Conservation (phyloP, 2,113 vertebrate genomes). For the Mastomys coucha region DNA sequence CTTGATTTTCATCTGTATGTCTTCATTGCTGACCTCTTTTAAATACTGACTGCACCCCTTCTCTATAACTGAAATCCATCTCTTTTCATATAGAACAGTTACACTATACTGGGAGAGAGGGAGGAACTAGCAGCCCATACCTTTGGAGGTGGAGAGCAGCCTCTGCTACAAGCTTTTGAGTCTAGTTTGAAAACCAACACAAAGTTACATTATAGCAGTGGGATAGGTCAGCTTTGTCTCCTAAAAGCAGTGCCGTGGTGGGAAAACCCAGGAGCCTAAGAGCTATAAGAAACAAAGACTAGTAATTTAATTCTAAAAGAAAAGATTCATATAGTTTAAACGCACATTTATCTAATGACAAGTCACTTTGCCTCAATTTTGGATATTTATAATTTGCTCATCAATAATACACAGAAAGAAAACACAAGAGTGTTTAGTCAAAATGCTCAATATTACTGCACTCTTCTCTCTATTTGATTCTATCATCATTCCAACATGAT, state of each 20-base stretch:
- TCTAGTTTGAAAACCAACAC: not conserved
- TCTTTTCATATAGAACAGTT: not conserved
- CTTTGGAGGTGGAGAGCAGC: not conserved
- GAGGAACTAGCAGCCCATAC: not conserved
- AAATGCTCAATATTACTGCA: not conserved
- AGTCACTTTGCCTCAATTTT: not conserved
- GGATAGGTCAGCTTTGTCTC: not conserved
- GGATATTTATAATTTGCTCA: not conserved
- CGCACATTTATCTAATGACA: not conserved
- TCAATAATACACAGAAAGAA: not conserved
- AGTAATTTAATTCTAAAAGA: constrained; percentile 8
- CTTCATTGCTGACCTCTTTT: not conserved
- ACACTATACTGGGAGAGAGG: not conserved
- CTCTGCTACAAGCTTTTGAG: not conserved
- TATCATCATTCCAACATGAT: not conserved
- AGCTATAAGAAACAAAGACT: not conserved
- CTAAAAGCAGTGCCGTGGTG: not conserved
- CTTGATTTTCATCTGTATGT: not conserved
- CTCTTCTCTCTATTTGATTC: not conserved
- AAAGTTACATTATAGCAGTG: not conserved
- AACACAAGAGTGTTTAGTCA: not conserved
- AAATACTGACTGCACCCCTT: not conserved
- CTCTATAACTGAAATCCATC: not conserved
- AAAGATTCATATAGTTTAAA: not conserved
- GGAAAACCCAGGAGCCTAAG: not conserved